Evolutionary conservation across 2,888 invertebrate genomes (phyloP), one percentile per base, ranked within the genome.

Genomic region (Drosophila kanekoi): DNA sequence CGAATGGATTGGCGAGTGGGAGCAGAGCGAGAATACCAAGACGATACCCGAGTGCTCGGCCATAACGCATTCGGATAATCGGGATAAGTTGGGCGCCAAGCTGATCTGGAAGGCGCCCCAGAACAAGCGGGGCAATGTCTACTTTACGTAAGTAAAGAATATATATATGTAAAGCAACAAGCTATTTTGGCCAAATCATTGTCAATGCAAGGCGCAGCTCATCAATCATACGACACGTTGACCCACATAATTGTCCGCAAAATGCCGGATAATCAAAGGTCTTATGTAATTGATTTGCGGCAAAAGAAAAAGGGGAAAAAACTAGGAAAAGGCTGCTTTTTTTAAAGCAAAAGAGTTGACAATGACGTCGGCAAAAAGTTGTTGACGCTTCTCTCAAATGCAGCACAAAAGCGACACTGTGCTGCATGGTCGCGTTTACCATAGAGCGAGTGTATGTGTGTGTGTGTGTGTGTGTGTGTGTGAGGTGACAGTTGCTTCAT

Each of bases 21-120:
- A 95, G 68, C 94, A 94, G 74, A 95, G 95, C 0, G 94, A 95
- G 0, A 96, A 96, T 90, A 96, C 96, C 3, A 96, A 95, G 78
- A 93, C 94, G 4, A 96, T 96, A 86, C 95, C 96, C 0, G 96
- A 96, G 91, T 97, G 96, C 90, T 94, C 96, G 48, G 95, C 96
- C 52, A 94, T 96, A 81, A 97, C 96, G 4, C 96, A 96, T 90
- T 95, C 95, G 0, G 96, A 96, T 91, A 95, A 96, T 8, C 93
- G 94, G 60, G 95, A 95, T 80, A 96, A 97, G 91, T 93, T 95
- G 67, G 94, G 95, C 56, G 96, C 96, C 0, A 95, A 94, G 20
- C 93, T 97, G 16, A 92, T 96, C 43, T 97, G 96, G 96, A 94
- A 94, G 83, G 96, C 96, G 1, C 96, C 96, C 0, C 92, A 93